These are phyloP conservation scores for Torymus auratus DNA, from an alignment of 2,888 invertebrate genomes.

Conservation along the genomic window DNA sequence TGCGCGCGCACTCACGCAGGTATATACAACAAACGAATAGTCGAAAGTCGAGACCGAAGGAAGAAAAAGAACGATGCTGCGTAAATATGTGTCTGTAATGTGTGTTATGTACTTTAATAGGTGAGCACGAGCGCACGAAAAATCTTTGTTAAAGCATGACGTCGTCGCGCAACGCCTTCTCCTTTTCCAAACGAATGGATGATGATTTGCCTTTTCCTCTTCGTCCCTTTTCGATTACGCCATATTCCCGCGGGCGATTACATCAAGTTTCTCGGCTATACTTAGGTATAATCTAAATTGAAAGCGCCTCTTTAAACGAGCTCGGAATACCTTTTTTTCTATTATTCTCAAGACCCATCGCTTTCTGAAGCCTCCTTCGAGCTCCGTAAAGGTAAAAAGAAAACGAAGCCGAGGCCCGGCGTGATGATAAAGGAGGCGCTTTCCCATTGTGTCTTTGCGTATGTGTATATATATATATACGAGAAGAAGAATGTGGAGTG, in stretches of 20 bases:
- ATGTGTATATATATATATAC: too few relatives aligned
- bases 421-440: constrained; percentile 13
- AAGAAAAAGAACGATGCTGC: not conserved
- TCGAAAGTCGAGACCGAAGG: not conserved
- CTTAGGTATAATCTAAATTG: constrained; percentile 41
- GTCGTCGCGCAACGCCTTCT: not conserved
- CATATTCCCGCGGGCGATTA: not conserved
- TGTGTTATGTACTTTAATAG: too few relatives aligned
- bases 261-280: constrained; percentile 18
- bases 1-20: not conserved
- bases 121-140: not conserved
- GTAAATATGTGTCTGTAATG: too few relatives aligned
- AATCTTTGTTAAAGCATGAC: not conserved
- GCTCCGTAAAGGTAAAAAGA: not conserved
- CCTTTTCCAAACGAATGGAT: not conserved
- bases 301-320: constrained; percentile 6
- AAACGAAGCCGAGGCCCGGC: not conserved
- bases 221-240: not conserved
- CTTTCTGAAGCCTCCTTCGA: constrained; percentile 13
- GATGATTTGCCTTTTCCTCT: constrained; percentile 24
- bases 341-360: constrained; percentile 20
- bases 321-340: constrained; percentile 9
- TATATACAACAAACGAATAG: not conserved
- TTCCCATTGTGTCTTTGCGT: not conserved
- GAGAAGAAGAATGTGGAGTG: not conserved